Conservation (phyloP, 2,888 invertebrate species). For the Papilio gigon region DNA sequence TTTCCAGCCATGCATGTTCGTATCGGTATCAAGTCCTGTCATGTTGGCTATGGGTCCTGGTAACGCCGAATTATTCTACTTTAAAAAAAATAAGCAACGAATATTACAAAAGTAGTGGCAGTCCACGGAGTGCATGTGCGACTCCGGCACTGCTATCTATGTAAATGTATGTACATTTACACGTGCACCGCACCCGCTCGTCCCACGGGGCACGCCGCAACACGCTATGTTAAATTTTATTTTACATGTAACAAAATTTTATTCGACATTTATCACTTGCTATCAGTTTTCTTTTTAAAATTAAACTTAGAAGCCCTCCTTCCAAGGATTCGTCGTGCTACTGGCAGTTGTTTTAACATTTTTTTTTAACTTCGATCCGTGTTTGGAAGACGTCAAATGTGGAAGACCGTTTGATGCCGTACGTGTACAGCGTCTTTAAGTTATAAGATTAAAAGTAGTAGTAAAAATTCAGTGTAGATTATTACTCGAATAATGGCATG, state of each 20-base stretch:
- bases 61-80: not conserved
- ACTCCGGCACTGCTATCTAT: slow-evolving; percentile 2
- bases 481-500: not conserved
- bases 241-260: slow-evolving; percentile 11
- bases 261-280: not conserved
- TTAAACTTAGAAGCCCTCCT: not conserved
- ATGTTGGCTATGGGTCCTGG: no score
- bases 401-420: no score
- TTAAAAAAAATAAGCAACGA: not conserved
- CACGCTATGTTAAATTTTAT: slow-evolving; percentile 18
- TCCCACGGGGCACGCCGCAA: slow-evolving; percentile 9
- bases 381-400: no score
- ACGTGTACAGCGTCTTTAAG: no score
- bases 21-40: not conserved
- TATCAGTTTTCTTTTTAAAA: slow-evolving; percentile 10
- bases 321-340: no score
- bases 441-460: no score
- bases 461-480: not conserved
- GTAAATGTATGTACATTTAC: slow-evolving; percentile 13
- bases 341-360: no score
- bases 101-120: not conserved
- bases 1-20: no score
- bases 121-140: not conserved
- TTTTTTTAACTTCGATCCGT: no score
- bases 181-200: slow-evolving; percentile 10